Base-by-base conservation (phyloP, 2,888 invertebrate species). In the Drosophila anomelani region DNA sequence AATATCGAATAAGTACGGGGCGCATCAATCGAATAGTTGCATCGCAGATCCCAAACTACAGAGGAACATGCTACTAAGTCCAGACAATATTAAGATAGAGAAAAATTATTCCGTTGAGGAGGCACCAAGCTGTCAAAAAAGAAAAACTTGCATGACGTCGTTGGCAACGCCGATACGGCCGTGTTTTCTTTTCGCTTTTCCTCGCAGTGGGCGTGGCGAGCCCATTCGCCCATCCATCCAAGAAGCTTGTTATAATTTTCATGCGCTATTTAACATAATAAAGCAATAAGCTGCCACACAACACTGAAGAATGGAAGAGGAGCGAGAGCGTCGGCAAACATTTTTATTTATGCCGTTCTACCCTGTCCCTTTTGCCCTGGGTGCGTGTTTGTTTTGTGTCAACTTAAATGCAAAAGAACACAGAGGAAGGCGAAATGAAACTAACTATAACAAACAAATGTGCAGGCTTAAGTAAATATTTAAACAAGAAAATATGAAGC, bases 181-280 rank as follows among this genome's bases (percentile, higher is more conserved):
- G 53, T 44, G 26, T 34, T 51, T 67, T 67, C 39, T 47, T n/a
- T 63, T 51, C 15, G 26, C n/a, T n/a, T 38, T 59, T 36, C 34
- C 32, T 34, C 55, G 43, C 15, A 56, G 49, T 68, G 67, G 83
- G 80, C 59, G 71, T 80, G 78, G 76, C 62, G 53, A 51, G 49
- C 49, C 57, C 34, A 34, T 26, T 20, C 17, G 46, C 39, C 70
- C 64, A 57, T 61, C 71, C 77, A 80, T 58, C 60, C 59, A 78
- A 85, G 74, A 75, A 86, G 80, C 80, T 75, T 84, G 82, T 71
- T 74, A 84, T 79, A 77, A 85, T 87, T 85, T 85, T 79, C 81
- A 87, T 87, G 88, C 85, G 85, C 83, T 84, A 81, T 84, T 84
- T 87, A 84, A 84, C 85, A 84, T 85, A 84, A 84, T 85, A 80